Conservation (phyloP, 2,888 invertebrate species). For the Podabrus alpinus region DNA sequence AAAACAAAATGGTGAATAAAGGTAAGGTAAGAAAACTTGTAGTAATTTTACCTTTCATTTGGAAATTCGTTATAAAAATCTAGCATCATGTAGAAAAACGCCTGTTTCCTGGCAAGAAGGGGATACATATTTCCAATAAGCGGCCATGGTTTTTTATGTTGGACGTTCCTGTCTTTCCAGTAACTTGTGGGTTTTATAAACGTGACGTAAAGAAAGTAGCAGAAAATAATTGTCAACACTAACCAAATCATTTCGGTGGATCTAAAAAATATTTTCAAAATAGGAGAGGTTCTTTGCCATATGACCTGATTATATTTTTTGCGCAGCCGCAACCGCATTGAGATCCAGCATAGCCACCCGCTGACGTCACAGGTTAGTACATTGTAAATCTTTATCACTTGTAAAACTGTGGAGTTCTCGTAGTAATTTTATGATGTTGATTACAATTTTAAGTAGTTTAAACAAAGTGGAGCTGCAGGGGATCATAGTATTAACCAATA, state of each 20-base stretch:
- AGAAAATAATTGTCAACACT: neutral
- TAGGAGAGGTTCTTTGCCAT: too few relatives aligned
- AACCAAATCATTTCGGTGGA: slow-evolving; percentile 4
- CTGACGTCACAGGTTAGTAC: too few relatives aligned
- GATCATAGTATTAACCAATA: too few relatives aligned
- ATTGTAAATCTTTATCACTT: too few relatives aligned
- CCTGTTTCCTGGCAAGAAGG: neutral
- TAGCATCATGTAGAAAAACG: neutral
- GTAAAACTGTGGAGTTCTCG: too few relatives aligned
- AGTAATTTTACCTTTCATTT: neutral
- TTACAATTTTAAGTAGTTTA: too few relatives aligned
- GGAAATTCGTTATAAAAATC: slow-evolving; percentile 11
- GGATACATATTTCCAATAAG: slow-evolving; percentile 35
- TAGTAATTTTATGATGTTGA: too few relatives aligned
- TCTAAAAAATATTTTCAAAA: neutral
- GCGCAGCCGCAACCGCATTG: too few relatives aligned
- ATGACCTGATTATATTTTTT: too few relatives aligned
- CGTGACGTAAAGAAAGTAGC: slow-evolving; percentile 48
- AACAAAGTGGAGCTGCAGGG: too few relatives aligned
- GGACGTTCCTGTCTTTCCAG: slow-evolving; percentile 10
- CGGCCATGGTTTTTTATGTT: slow-evolving; percentile 26
- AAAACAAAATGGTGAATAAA: neutral
- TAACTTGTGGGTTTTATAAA: slow-evolving; percentile 48
- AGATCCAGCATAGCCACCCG: too few relatives aligned
- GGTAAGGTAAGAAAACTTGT: neutral